Base-by-base conservation (phyloP, 2,113 vertebrate genomes). In the Dipodomys merriami region DNA sequence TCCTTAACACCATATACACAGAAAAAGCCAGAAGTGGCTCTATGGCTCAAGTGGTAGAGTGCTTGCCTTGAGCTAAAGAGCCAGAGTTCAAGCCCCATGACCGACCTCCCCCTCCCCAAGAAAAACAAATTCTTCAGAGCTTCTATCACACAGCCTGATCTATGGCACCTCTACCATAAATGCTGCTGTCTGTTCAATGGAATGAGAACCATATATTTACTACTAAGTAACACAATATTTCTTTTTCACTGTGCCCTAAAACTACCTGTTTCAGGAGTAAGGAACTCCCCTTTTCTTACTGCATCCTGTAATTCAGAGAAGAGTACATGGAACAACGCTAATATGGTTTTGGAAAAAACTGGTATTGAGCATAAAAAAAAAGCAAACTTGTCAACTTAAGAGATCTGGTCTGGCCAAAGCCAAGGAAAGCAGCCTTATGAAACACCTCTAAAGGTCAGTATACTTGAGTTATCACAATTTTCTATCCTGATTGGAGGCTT, bases 301-400 rank as follows among this genome's bases (percentile, higher is more conserved):
- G 23, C 82, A 86, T 72, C 22, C 44, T 91, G 1, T 83, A 71
- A 84, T 80, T 87, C 49, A 53, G 27, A 30, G 11, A 65, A 49
- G 27, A 53, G 30, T 83, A 80, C 64, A 35, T 67, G 15, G 27
- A 62, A 27, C 79, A 80, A 91, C 9, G 72, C 44, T 72, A 46
- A 91, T 29, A 62, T 53, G 78, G 44, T 95, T 94, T 79, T 83
- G 64, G 83, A 19, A 85, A 88, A 87, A 72, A 53, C 77, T 29
- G 69, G 29, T 80, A 53, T 13, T 57, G 57, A 73, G 6, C 49
- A 81, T 78, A 77, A 81, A 49, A 91, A 93, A 90, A 13, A 94
- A 94, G 78, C 16, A 80, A 89, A 83, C 80, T 81, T 74, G 67
- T 71, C 30, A 71, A 65, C 2, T 9, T 49, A 49, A 91, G 22